Evolutionary conservation across 2,113 vertebrate genomes (phyloP).

Genomic region (Eublepharis macularius): DNA sequence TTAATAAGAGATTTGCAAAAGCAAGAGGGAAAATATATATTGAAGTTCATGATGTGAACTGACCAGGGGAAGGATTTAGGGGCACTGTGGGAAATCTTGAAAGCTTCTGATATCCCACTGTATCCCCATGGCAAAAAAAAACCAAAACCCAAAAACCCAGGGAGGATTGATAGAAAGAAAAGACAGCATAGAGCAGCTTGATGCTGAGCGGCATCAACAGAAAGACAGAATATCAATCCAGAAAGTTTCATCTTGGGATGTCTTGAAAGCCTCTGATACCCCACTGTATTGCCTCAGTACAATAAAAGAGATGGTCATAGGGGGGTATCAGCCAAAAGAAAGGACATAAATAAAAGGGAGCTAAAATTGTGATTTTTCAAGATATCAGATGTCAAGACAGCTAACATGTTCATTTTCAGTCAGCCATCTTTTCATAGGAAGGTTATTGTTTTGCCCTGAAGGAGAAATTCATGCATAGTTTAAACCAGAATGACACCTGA

Average conservation of each 20-base stretch:
- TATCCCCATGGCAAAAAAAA: neutral
- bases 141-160: too few species aligned
- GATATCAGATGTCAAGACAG: neutral
- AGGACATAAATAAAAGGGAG: neutral
- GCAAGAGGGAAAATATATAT: neutral
- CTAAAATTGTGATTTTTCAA: neutral
- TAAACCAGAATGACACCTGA: neutral
- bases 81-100: conserved; percentile 36
- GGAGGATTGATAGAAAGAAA: neutral
- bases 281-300: neutral
- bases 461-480: conserved; percentile 7
- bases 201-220: neutral
- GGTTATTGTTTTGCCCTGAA: conserved; percentile 11
- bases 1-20: neutral
- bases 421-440: conserved; percentile 9
- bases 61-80: conserved; percentile 29
- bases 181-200: neutral
- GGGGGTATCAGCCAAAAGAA: neutral
- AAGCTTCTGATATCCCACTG: conserved; percentile 25
- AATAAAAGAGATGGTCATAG: neutral
- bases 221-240: conserved; percentile 2
- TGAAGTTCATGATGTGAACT: conserved; percentile 34
- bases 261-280: neutral
- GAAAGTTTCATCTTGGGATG: neutral
- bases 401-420: conserved; percentile 19